Base-by-base conservation (phyloP, 2,888 invertebrate species). In the Nezara viridula region DNA sequence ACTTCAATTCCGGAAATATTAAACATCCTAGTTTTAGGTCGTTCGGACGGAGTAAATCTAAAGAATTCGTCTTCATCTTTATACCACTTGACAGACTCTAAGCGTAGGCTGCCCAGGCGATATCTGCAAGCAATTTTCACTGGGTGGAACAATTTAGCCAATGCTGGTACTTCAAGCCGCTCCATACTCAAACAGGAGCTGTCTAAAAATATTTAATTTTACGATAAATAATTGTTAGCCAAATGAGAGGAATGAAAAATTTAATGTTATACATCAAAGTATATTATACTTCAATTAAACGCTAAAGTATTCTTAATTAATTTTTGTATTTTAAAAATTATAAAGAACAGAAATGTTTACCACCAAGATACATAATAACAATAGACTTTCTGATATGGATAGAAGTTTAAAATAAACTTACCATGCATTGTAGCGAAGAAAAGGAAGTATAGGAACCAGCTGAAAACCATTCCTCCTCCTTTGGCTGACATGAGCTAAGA, bases 41-140 rank as follows among this genome's bases (percentile, higher is more conserved):
- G n/a, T 27, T 32, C 73, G 21, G 88, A 40, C 21, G 88, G 88
- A 3, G 88, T 73, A 10, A 88, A 88, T 55, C 88, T 88, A 27
- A 55, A 88, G 73, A 88, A 88, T 47, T 88, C 88, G 14, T 88
- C 9, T n/a, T 73, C 88, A 32, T 88, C 88, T 66, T 88, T 88
- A 66, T 88, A 88, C 88, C 88, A 88, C 49, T 73, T 88, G 47
- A 88, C 88, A 21, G 88, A 88, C 10, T 66, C 60, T 2, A 88
- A 47, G 6, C 66, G 88, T 6, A 40, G 19, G 16, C 47, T 49
- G 7, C 66, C 66, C 19, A 88, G 88, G 24, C 88, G 44, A 49
- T 27, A 88, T 32, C 88, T 66, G 21, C 88, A 88, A 7, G 55
- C 66, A 2, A 88, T 40, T 40, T 66, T 60, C 16, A 73, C 19